phyloP scores from a whole-genome alignment of 2,888 invertebrate genomes.

The Tuta absoluta region DNA sequence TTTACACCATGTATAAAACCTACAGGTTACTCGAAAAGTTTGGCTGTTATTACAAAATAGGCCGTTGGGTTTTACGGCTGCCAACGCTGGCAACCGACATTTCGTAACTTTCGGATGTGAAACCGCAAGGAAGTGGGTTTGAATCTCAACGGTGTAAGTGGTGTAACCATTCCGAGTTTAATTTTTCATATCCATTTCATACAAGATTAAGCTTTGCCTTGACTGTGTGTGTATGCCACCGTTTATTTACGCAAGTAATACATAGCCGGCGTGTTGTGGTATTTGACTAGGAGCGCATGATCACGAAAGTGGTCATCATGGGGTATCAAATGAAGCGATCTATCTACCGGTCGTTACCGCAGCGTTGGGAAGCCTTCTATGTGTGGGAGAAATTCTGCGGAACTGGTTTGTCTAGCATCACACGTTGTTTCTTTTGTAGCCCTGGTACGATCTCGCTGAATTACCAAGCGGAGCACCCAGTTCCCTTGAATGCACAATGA shows the following conservation, averaged over 20 bases:
- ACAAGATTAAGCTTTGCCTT: neutral
- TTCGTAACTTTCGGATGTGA: slow-evolving; percentile 29
- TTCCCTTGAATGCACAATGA: slow-evolving; percentile 17
- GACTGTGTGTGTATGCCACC: neutral
- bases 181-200: slow-evolving; percentile 5
- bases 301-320: slow-evolving; percentile 51
- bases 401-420: slow-evolving; percentile 72
- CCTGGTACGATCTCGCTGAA: slow-evolving; percentile 35
- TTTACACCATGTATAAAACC: too few species aligned
- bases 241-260: slow-evolving; percentile 5
- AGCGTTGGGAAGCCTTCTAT: slow-evolving; percentile 70
- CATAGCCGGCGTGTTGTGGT: slow-evolving; percentile 21
- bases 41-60: slow-evolving; percentile 6
- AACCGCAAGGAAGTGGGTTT: slow-evolving; percentile 33
- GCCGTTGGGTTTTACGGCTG: slow-evolving; percentile 3
- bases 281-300: slow-evolving; percentile 40
- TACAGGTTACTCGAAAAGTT: slow-evolving; percentile 17
- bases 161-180: slow-evolving; percentile 15
- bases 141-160: slow-evolving; percentile 18
- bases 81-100: neutral
- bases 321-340: slow-evolving; percentile 74
- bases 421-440: slow-evolving; percentile 52
- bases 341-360: slow-evolving; percentile 67
- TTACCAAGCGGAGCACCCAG: slow-evolving; percentile 17
- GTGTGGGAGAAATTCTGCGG: slow-evolving; percentile 69